A percentile compares a stretch with the other conserved stretches of the same genome.
phyloP scores from a whole-genome alignment of 2,113 vertebrate species.

The Hydrochoerus hydrochaeris region DNA sequence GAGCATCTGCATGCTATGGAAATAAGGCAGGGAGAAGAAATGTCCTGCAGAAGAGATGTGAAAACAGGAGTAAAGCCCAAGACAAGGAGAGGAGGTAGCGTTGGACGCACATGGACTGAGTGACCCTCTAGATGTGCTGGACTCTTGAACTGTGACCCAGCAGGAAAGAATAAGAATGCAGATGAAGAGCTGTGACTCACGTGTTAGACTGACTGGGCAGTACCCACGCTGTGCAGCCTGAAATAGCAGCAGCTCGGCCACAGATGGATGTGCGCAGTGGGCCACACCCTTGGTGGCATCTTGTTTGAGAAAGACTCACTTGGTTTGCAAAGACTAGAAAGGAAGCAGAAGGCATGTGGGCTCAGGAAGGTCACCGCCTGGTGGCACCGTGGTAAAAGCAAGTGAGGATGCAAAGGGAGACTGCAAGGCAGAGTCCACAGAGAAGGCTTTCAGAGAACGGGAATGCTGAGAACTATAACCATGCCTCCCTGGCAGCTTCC shows the following conservation, averaged over 20 bases:
- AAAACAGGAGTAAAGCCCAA: not conserved
- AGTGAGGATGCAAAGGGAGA: not conserved
- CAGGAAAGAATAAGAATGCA: not conserved
- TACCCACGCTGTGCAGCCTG: not conserved
- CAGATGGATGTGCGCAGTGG: not conserved
- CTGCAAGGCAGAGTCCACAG: not conserved
- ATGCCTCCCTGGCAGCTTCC: no score
- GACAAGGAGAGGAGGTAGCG: not conserved
- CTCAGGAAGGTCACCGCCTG: not conserved
- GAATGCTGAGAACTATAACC: accelerated
- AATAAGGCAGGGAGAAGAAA: not conserved
- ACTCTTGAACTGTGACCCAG: not conserved
- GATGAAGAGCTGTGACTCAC: not conserved
- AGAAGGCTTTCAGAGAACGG: not conserved
- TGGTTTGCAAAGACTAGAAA: not conserved
- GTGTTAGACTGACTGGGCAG: not conserved
- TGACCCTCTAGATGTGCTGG: not conserved
- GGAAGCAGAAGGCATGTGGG: not conserved
- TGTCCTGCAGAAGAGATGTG: not conserved
- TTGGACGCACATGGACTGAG: not conserved
- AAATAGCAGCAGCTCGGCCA: not conserved
- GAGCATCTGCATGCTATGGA: not conserved
- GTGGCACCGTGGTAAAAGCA: not conserved
- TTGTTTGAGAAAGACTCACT: not conserved
- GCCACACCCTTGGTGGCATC: not conserved